Base-by-base conservation (phyloP, 2,888 invertebrate species). In the Drosophila neonasuta region DNA sequence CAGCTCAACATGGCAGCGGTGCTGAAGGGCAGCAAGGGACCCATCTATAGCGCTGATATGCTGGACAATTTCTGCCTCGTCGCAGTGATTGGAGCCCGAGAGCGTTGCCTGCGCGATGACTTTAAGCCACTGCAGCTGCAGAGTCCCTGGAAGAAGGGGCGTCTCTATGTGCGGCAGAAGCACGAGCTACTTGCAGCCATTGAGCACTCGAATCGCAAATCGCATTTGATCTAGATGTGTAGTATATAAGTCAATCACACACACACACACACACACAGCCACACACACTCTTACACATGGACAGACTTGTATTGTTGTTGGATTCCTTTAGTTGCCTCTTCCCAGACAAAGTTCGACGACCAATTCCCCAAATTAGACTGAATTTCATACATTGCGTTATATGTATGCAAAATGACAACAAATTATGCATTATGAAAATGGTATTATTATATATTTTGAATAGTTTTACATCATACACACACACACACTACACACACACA, bases 101-200 rank as follows among this genome's bases (percentile, higher is more conserved):
- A 99, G 88, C 93, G 99, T 64, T 97, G 99, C 87, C 92, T 99
- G 6, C 92, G 98, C 4, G 98, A 99, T 88, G 98, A 99, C 90
- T 99, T 98, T 90, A 95, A 96, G 85, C 97, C 98, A 0, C 92
- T 99, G 17, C 96, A 97, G 82, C 92, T 99, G 58, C 98, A 98
- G 90, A 97, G 97, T 90, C 98, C 98, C 0, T 99, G 99, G 99
- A 95, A 96, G 72, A 97, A 96, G 88, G 99, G 99, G 0, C 93
- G 97, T 63, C 92, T 99, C 68, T 98, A 97, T 91, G 98, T 99
- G 3, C 92, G 98, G 54, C 95, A 96, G 89, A 97, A 97, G 90
- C 96, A 97, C 86, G 97, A 97, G 86, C 95, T 97, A 3, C 91
- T 97, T 48, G 97, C 97, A 30, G 97, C 97, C 13, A 92, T 97